Base-by-base conservation (phyloP, 2,888 invertebrate species). In the Nomada hirtipes region DNA sequence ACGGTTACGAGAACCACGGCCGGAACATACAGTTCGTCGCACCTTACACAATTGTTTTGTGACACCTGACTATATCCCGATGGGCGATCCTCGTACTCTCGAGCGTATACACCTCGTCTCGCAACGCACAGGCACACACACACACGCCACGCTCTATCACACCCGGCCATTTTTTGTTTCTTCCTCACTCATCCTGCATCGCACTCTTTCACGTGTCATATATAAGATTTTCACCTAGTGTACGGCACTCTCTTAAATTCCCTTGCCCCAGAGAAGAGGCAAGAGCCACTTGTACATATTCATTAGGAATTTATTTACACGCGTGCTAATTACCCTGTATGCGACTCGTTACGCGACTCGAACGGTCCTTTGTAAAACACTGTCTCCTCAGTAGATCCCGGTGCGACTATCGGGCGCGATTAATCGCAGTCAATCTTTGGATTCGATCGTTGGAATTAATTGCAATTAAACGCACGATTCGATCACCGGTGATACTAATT, bases 291-390 rank as follows among this genome's bases (percentile, higher is more conserved):
- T 92, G 92, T 92, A 92, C 92, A 92, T 92, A 92, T 91, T 92
- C 91, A 87, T 92, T 92, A 92, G 92, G 92, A 92, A 92, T 92
- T 92, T 93, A 93, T 93, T 92, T 93, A 93, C 92, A 93, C 91
- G 90, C 93, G 90, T 92, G 92, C 91, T 91, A 92, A 92, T 86
- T 89, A 89, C 85, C 85, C 84, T 83, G 77, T 59, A 75, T 79
- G 86, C 82, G 85, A 81, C 77, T 65, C 36, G 55, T 63, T 52
- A 50, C 63, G 53, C 64, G 68, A 63, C 29, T 59, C 82, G 76
- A 88, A 83, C 84, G 78, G 65, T 83, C 79, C 84, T 85, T 78
- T 74, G 83, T 74, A 72, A 70, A 81, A 71, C 76, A 72, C 73
- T 73, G 52, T 36, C 53, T 36, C 64, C 23, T 73, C 69, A 53